phyloP scores from a whole-genome alignment of 1,140 invertebrate genomes.

The Megalonaias nervosa region DNA sequence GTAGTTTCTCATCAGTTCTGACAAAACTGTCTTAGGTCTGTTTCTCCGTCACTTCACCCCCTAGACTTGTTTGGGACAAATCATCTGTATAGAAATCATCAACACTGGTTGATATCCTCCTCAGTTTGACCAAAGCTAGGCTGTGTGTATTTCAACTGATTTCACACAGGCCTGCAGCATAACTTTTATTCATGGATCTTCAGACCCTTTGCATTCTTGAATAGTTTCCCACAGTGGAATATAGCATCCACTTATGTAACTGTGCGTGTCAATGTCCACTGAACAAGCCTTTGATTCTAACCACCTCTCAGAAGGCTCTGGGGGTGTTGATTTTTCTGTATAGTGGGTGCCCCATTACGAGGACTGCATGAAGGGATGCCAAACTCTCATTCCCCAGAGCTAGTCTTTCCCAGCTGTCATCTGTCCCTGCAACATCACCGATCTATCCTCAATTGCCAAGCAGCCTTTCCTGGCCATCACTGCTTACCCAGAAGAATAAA shows the following conservation, averaged over 20 bases:
- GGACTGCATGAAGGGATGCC: constrained; percentile 28
- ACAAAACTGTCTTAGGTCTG: no score
- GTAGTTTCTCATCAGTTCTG: no score
- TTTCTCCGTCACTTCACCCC: no score
- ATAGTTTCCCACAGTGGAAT: constrained; percentile 12
- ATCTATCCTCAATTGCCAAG: constrained; percentile 31
- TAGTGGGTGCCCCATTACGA: constrained; percentile 19
- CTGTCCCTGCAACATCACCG: constrained; percentile 33
- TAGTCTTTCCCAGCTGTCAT: constrained; percentile 28
- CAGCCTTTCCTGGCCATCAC: constrained; percentile 33
- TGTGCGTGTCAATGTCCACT: constrained; percentile 13
- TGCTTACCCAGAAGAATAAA: constrained; percentile 7
- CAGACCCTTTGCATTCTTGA: constrained; percentile 11
- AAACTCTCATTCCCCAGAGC: constrained; percentile 9
- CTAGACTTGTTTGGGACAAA: not conserved
- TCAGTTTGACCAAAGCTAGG: constrained; percentile 2
- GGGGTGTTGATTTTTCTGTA: constrained; percentile 20
- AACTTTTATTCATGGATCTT: constrained; percentile 9
- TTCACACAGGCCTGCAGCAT: not conserved
- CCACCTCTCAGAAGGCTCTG: constrained; percentile 30
- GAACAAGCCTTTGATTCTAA: constrained; percentile 2
- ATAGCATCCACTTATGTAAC: not conserved
- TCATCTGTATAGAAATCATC: constrained; percentile 11
- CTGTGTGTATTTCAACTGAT: constrained; percentile 7
- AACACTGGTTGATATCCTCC: constrained; percentile 14